Evolutionary conservation across 2,113 vertebrate species (phyloP).

Genomic region (Struthio camelus): DNA sequence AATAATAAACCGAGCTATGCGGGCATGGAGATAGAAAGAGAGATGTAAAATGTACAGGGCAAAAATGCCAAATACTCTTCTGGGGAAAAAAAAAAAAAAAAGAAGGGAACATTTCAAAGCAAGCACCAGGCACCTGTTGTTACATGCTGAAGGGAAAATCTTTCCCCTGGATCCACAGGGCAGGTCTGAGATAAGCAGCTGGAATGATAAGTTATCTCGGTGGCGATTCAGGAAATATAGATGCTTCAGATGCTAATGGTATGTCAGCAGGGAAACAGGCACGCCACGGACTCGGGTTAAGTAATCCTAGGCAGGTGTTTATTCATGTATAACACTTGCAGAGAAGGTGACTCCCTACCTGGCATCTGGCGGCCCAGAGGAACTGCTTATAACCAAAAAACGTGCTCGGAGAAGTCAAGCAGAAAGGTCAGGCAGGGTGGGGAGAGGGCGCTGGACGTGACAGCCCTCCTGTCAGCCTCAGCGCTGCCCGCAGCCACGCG

Average conservation of each 20-base stretch:
- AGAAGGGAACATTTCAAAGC: slow-evolving; percentile 26
- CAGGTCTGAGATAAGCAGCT: slow-evolving; percentile 62
- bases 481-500: accelerated
- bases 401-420: neutral
- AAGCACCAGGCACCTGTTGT: slow-evolving; percentile 36
- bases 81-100: too few relatives aligned
- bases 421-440: neutral
- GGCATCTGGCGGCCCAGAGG: neutral
- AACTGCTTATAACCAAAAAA: slow-evolving; percentile 20
- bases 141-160: slow-evolving; percentile 26
- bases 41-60: neutral
- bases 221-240: slow-evolving; percentile 46
- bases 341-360: slow-evolving; percentile 60
- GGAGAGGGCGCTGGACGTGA: neutral
- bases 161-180: slow-evolving; percentile 23
- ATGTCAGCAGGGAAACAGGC: slow-evolving; percentile 58
- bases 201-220: slow-evolving; percentile 62
- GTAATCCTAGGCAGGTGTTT: slow-evolving; percentile 44
- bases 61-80: slow-evolving; percentile 5
- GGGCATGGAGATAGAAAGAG: neutral
- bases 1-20: neutral
- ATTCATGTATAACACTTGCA: slow-evolving; percentile 50
- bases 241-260: slow-evolving; percentile 64
- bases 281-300: neutral
- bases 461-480: neutral